Evolutionary conservation across 2,797 vertebrate species (phyloP).

Genomic region (Hippopotamyrus pictus): DNA sequence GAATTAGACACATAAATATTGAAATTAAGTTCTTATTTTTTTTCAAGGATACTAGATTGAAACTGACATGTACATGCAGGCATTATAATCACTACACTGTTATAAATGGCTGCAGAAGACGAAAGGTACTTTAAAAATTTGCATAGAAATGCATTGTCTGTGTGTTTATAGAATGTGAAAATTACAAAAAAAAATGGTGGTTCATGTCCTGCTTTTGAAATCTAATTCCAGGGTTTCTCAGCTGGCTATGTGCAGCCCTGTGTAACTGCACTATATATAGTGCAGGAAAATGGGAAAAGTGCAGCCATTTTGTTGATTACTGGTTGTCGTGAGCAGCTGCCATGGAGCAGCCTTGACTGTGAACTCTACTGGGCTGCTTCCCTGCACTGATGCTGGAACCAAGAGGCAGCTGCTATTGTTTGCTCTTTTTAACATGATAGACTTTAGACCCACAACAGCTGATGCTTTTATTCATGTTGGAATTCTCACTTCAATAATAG

Average conservation of each 20-base stretch:
- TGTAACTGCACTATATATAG: not conserved
- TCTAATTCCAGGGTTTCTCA: not conserved
- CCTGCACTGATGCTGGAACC: not conserved
- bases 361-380: not conserved
- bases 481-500: not conserved
- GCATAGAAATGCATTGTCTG: not conserved
- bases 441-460: not conserved
- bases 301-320: not conserved
- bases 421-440: not conserved
- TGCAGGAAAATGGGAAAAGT: not conserved
- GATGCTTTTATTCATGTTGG: not conserved
- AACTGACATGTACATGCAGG: not conserved
- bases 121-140: not conserved
- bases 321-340: not conserved
- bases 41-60: not conserved
- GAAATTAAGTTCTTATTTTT: not conserved
- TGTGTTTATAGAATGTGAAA: conserved; percentile 1
- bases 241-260: not conserved
- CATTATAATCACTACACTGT: not conserved
- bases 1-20: not conserved
- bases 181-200: not conserved
- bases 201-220: not conserved
- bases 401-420: not conserved
- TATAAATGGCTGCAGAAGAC: not conserved
- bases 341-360: not conserved